Percentiles rank a stretch among this genome's conserved stretches.
phyloP scores from a whole-genome alignment of 2,113 vertebrate species.

The Saguinus midas region DNA sequence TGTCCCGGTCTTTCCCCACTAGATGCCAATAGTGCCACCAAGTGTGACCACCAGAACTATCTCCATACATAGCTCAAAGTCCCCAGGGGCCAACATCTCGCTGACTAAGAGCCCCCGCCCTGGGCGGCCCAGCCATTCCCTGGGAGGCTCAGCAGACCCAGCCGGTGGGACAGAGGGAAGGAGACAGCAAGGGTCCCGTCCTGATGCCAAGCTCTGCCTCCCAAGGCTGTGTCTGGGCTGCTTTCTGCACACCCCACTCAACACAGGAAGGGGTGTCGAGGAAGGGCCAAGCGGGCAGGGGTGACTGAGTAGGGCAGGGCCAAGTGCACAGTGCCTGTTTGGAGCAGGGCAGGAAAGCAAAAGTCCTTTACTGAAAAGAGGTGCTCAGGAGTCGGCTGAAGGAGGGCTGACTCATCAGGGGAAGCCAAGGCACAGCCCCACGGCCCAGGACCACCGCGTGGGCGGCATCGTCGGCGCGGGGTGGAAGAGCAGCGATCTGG shows the following conservation, averaged over 20 bases:
- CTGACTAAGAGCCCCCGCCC: accelerated
- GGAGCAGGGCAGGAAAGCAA: background rate
- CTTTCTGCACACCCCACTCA: accelerated
- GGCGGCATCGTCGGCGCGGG: no score
- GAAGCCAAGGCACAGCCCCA: accelerated
- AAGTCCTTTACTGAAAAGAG: background rate
- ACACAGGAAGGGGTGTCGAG: no score
- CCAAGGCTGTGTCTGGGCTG: accelerated
- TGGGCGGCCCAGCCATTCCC: background rate
- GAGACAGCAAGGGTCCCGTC: background rate
- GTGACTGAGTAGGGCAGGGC: accelerated
- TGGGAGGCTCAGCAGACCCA: background rate
- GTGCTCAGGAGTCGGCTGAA: accelerated
- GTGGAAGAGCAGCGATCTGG: no score
- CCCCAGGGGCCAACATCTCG: background rate
- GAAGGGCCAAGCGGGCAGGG: background rate
- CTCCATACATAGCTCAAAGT: background rate
- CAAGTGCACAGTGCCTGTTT: accelerated
- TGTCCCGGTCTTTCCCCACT: background rate
- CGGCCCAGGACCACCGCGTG: accelerated
- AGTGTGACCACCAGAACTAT: no score
- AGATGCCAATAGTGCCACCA: background rate
- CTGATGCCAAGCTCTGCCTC: background rate
- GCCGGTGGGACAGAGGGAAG: background rate
- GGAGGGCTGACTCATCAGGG: accelerated